Conservation (phyloP, 2,113 vertebrate genomes). For the Mellivora capensis region DNA sequence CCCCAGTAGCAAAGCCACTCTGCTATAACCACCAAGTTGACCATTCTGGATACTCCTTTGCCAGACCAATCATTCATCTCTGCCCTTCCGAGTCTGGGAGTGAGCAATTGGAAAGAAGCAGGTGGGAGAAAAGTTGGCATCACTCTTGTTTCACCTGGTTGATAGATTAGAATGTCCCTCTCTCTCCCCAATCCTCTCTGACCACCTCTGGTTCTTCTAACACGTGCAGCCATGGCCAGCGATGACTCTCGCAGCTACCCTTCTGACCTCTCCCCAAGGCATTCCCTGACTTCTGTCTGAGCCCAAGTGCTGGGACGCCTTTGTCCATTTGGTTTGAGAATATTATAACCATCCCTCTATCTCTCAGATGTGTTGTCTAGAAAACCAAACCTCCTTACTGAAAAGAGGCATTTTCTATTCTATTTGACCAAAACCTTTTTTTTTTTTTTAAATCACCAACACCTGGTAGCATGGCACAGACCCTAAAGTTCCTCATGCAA, state of each 20-base stretch:
- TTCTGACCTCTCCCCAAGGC: background rate
- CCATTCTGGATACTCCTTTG: background rate
- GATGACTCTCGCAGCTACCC: background rate
- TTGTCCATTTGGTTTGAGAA: background rate
- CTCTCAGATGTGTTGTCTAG: background rate
- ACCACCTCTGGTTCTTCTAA: background rate
- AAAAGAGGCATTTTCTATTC: background rate
- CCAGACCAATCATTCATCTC: background rate
- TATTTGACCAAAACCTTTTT: background rate
- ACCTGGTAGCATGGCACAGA: background rate
- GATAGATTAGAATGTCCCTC: background rate
- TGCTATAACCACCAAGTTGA: no score
- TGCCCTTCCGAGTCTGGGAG: background rate
- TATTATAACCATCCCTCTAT: background rate
- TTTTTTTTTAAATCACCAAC: background rate
- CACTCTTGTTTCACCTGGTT: background rate
- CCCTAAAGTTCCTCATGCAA: background rate
- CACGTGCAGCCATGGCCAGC: accelerated
- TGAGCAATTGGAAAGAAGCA: background rate
- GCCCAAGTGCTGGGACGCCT: background rate
- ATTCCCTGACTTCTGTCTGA: background rate
- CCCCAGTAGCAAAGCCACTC: background rate
- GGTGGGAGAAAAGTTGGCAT: background rate
- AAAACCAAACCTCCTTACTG: background rate
- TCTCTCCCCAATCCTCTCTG: background rate